Base-by-base conservation (phyloP, 2,797 vertebrate species). In the Platyrinchus mystaceus region DNA sequence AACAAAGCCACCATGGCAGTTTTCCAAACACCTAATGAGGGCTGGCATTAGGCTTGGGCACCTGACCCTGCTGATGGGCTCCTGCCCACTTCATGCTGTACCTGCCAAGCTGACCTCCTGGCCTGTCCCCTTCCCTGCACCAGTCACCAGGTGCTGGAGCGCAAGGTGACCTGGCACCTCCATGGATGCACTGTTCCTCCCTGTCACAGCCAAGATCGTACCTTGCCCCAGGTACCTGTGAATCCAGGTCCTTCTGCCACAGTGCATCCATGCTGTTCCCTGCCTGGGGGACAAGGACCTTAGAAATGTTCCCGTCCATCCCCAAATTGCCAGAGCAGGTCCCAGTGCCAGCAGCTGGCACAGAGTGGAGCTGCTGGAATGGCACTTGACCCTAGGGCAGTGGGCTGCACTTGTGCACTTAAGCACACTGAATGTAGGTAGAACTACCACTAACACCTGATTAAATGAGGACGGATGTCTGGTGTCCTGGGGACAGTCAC, bases 391-490 rank as follows among this genome's bases (percentile, higher is more conserved):
- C 14, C 56, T 20, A 1, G 1, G 50, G 73, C 5, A 8, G 32
- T n/a, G 30, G 30, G 69, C 58, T 78, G 79, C 28, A 10, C 53
- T 56, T 30, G 55, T 27, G 63, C 2, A 1, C 52, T 71, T 34
- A n/a, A 44, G 59, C 20, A 2, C 9, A 11, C 39, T 20, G 21
- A 34, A 32, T 56, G 74, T 37, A 52, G 80, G 81, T 69, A 70
- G 50, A 67, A 23, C n/a, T 63, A 21, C 86, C 70, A 43, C 21
- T 36, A 79, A 39, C 32, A 70, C 69, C 43, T 67, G 93, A 87
- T 93, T 93, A 92, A 95, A 95, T 27, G 56, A 71, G 47, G 50
- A 46, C 34, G 44, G 67, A 78, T 82, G 24, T 26, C 83, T 87
- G 53, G 19, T 94, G 67, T 95, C 91, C 85, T 21, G 1, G 49